phyloP scores from a whole-genome alignment of 2,888 invertebrate genomes.

The Tenodera sinensis region DNA sequence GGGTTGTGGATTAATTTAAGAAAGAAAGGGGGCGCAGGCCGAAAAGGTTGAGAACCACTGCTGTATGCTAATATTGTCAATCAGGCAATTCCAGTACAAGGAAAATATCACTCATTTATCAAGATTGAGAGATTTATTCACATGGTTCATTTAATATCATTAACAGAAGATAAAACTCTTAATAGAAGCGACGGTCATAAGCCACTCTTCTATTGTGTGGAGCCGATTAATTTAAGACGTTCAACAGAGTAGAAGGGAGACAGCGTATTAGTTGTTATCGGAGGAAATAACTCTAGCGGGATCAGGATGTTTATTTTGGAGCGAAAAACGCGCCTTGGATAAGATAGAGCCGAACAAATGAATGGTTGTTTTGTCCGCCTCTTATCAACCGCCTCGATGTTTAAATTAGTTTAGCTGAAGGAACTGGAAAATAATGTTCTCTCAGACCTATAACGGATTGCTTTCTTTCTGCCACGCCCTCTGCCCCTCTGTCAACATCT shows the following conservation, averaged over 20 bases:
- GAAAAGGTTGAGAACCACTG: too few species aligned
- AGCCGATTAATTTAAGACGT: background rate
- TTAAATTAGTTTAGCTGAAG: background rate
- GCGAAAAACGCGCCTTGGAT: background rate
- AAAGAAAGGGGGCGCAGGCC: too few species aligned
- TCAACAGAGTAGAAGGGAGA: background rate
- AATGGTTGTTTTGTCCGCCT: background rate
- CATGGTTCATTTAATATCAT: background rate
- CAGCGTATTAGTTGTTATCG: constrained; percentile 2
- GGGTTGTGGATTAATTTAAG: too few species aligned
- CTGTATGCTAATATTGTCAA: too few species aligned
- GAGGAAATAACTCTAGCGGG: background rate
- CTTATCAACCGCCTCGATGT: background rate
- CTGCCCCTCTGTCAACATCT: background rate
- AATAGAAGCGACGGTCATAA: background rate
- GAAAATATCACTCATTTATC: too few species aligned
- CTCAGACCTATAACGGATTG: background rate
- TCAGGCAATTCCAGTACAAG: too few species aligned
- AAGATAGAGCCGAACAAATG: background rate
- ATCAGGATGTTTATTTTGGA: constrained; percentile 6
- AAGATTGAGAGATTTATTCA: too few species aligned
- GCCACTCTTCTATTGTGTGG: background rate
- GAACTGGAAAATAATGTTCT: background rate
- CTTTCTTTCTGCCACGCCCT: background rate
- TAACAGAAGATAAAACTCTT: background rate